Base-by-base conservation (phyloP, 2,888 invertebrate species). In the Limnephilus rhombicus region DNA sequence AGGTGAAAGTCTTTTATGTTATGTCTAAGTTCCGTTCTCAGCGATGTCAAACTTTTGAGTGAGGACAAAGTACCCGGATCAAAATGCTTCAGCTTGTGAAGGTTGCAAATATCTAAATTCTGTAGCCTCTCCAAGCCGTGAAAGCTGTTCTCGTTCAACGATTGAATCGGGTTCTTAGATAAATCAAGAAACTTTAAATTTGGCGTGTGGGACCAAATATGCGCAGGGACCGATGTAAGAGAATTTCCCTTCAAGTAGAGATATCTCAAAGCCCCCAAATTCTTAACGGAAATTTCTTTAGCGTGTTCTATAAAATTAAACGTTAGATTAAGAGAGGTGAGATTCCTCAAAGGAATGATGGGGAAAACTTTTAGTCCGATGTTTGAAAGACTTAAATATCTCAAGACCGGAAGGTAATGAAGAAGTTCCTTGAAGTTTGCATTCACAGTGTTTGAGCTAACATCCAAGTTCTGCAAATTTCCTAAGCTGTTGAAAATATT, bases 401-500 rank as follows among this genome's bases (percentile, higher is more conserved):
- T 97, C 94, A 98, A 96, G 94, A 98, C 97, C 91, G 98, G 98
- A 89, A 98, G 97, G 95, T 98, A 98, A 94, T 98, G 98, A 95
- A 98, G 98, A 90, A 98, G 96, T 95, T 98, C 98, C 94, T 98
- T 98, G 95, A 98, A 97, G 96, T 98, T 98, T 93, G 98, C 98
- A 94, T 98, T 97, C 93, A 98, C 96, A 53, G 97, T 97, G 95
- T 98, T 98, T 94, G 97, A 97, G 94, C 98, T 98, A 89, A 99
- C 96, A 95, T 98, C 98, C 94, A 99, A 96, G 94, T 97, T 97
- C 94, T 98, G 97, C 93, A 98, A 96, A 94, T 98, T 97, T 86
- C 97, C 97, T 91, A 98, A 96, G 94, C 98, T 98, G 45, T 98
- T 98, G 95, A 99, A 98, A 41, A 98, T 98, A 95, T 98, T 98